Percentiles rank a stretch among this genome's conserved stretches.
These are phyloP conservation scores for Oncorhynchus masou DNA, from an alignment of 2,113 vertebrate genomes.

Conservation along the genomic window DNA sequence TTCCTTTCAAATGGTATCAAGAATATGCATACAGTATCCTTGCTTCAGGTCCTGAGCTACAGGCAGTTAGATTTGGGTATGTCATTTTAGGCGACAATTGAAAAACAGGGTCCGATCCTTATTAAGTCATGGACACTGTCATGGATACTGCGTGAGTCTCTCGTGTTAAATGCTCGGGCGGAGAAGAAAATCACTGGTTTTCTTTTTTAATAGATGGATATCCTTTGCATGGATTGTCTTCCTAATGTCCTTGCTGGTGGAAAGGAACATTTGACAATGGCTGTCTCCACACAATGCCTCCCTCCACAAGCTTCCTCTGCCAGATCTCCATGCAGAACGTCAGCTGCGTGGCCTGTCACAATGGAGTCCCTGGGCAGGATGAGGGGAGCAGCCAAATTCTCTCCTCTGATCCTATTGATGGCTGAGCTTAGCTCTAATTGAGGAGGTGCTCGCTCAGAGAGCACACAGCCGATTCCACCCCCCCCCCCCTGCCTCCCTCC, in stretches of 20 bases:
- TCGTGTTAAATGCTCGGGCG: too few relatives aligned
- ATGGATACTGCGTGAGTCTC: too few relatives aligned
- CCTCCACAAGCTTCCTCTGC: constrained; percentile 6
- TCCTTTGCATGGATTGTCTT: constrained; percentile 9
- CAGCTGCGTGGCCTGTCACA: constrained; percentile 2
- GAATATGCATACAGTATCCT: too few relatives aligned
- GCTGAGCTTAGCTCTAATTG: constrained; percentile 62
- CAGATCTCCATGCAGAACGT: constrained; percentile 24
- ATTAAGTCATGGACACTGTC: too few relatives aligned
- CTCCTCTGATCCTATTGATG: constrained; percentile 56
- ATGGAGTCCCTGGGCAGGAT: constrained; percentile 17
- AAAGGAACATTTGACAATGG: neutral
- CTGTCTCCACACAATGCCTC: neutral
- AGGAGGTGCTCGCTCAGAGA: constrained; percentile 50
- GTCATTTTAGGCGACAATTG: too few relatives aligned
- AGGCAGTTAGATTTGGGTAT: too few relatives aligned
- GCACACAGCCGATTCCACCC: constrained; percentile 19
- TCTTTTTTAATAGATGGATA: too few relatives aligned
- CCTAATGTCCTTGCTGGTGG: constrained; percentile 36
- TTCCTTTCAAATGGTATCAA: too few relatives aligned
- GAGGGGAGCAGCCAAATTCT: constrained; percentile 51
- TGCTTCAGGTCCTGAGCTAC: too few relatives aligned
- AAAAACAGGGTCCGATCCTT: too few relatives aligned
- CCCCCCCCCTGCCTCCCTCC: neutral
- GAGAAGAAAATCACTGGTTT: too few relatives aligned